Conservation (phyloP, 2,797 vertebrate species). For the Pampus argenteus region DNA sequence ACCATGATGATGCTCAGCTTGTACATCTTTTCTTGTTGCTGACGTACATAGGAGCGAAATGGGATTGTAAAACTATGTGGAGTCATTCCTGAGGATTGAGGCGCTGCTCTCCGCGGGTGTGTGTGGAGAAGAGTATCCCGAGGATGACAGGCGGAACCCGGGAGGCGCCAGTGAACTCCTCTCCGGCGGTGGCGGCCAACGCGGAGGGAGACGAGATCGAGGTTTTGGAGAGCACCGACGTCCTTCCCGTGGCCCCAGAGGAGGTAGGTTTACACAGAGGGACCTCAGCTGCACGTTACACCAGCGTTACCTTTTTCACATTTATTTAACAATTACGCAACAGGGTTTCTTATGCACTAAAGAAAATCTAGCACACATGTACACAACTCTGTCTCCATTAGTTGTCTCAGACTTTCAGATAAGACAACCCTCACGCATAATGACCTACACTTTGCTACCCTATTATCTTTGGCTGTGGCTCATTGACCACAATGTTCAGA, state of each 20-base stretch:
- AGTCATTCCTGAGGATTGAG: slow-evolving; percentile 67
- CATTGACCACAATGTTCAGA: slow-evolving; percentile 57
- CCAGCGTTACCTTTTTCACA: neutral
- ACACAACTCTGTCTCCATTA: slow-evolving; percentile 10
- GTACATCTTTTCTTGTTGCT: neutral
- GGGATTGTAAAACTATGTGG: slow-evolving; percentile 67
- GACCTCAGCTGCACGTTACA: neutral
- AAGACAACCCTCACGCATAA: slow-evolving; percentile 33
- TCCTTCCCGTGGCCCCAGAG: slow-evolving; percentile 82
- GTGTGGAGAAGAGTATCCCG: slow-evolving; percentile 67
- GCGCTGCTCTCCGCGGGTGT: slow-evolving; percentile 64
- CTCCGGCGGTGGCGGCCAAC: slow-evolving; percentile 91
- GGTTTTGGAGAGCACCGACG: slow-evolving; percentile 90
- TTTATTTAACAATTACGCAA: slow-evolving; percentile 6
- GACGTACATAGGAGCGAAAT: slow-evolving; percentile 12
- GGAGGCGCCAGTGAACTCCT: slow-evolving; percentile 83
- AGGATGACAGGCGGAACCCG: slow-evolving; percentile 84
- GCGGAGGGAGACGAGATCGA: slow-evolving; percentile 95
- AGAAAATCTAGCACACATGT: neutral
- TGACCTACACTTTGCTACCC: slow-evolving; percentile 34
- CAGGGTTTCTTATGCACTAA: neutral
- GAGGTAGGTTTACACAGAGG: slow-evolving; percentile 76
- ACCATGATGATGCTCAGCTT: slow-evolving; percentile 21
- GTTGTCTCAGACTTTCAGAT: slow-evolving; percentile 17
- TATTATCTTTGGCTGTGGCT: slow-evolving; percentile 54